A percentile compares a stretch with the other conserved stretches of the same genome.
These are phyloP conservation scores for Maconellicoccus hirsutus DNA, from an alignment of 1,140 invertebrate species.

Conservation along the genomic window DNA sequence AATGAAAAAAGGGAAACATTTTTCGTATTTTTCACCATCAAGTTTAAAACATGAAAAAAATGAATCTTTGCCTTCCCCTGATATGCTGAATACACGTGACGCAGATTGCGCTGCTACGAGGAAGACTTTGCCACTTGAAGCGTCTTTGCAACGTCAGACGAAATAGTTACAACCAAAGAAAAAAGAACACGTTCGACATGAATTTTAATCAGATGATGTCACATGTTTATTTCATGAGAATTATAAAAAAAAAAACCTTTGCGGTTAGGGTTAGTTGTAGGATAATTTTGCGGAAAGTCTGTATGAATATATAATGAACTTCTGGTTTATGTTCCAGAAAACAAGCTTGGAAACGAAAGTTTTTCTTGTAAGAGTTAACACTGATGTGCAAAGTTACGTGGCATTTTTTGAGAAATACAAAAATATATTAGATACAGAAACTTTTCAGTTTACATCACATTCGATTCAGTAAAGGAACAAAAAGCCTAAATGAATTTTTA, in stretches of 20 bases:
- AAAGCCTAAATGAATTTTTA: background rate
- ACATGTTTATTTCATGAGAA: conserved; percentile 14
- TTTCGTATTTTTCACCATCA: too few relatives aligned
- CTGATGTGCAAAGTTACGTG: background rate
- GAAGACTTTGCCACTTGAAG: too few relatives aligned
- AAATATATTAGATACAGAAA: background rate
- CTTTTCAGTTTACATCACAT: background rate
- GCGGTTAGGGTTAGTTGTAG: conserved; percentile 2
- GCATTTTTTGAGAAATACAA: background rate
- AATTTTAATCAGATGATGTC: conserved; percentile 19
- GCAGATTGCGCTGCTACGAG: too few relatives aligned
- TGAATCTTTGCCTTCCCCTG: too few relatives aligned
- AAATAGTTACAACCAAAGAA: background rate
- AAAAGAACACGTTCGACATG: conserved; percentile 17
- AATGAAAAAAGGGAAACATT: too few relatives aligned
- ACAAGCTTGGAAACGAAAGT: conserved; percentile 16
- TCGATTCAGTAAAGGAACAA: background rate
- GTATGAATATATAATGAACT: conserved; percentile 22
- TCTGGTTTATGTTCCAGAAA: conserved; percentile 17
- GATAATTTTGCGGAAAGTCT: conserved; percentile 14
- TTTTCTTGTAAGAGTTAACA: background rate
- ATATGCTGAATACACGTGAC: too few relatives aligned
- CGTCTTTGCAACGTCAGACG: background rate
- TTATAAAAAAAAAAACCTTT: background rate
- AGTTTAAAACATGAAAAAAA: too few relatives aligned